Evolutionary conservation across 2,797 vertebrate species (phyloP).

Genomic region (Chelon auratus): DNA sequence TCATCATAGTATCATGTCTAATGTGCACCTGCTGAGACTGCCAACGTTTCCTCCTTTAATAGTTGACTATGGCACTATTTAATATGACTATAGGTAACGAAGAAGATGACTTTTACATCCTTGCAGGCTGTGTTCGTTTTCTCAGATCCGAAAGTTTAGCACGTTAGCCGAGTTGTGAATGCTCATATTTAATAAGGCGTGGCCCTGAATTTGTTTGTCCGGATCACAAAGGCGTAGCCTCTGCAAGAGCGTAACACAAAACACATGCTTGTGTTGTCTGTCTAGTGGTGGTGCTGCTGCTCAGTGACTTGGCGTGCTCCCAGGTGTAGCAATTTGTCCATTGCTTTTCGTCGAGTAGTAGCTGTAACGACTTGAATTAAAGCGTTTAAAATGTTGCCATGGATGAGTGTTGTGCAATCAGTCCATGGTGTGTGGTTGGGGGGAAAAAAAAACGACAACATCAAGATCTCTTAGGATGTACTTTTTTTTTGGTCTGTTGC

Average conservation of each 20-base stretch:
- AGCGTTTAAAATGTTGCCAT: not conserved
- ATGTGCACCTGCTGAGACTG: not conserved
- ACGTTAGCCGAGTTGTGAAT: not conserved
- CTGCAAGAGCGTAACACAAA: not conserved
- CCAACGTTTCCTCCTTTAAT: too few relatives aligned
- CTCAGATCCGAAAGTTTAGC: not conserved
- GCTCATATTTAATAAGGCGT: not conserved
- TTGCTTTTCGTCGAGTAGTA: conserved; percentile 9
- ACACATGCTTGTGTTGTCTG: not conserved
- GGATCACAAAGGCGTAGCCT: not conserved
- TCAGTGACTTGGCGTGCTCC: conserved; percentile 6
- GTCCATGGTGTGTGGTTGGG: not conserved
- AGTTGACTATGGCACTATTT: too few relatives aligned
- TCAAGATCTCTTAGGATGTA: not conserved
- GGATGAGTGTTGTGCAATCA: not conserved
- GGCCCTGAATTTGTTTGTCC: not conserved
- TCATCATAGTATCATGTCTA: too few relatives aligned
- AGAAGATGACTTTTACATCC: not conserved
- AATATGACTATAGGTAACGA: not conserved
- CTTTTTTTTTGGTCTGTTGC: conserved; percentile 18
- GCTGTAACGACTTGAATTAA: conserved; percentile 9
- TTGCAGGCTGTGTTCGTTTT: not conserved
- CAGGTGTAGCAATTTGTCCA: conserved; percentile 1
- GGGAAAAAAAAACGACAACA: not conserved
- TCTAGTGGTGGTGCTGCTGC: conserved; percentile 1